phyloP scores from a whole-genome alignment of 2,113 vertebrate species.

The Pantherophis guttatus region DNA sequence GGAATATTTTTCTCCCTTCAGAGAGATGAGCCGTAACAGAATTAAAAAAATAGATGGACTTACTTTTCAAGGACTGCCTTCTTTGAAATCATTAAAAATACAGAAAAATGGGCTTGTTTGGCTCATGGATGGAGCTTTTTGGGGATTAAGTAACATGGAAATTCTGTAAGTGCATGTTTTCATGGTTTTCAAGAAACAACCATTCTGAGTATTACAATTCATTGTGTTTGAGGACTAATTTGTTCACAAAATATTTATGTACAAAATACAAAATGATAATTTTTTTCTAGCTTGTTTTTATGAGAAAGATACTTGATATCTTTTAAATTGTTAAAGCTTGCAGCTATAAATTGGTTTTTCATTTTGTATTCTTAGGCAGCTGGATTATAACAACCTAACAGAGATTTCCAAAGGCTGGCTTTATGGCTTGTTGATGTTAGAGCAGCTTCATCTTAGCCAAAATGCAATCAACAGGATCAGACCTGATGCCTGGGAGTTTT shows the following conservation, averaged over 20 bases:
- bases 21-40: constrained; percentile 91
- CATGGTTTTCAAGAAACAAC: background rate
- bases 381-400: constrained; percentile 95
- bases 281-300: background rate
- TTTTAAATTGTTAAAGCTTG: background rate
- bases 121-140: constrained; percentile 96
- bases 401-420: constrained; percentile 97
- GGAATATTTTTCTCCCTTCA: constrained; percentile 52
- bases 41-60: constrained; percentile 89
- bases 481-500: constrained; percentile 95
- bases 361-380: constrained; percentile 75
- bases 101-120: constrained; percentile 86
- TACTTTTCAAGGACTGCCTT: constrained; percentile 88
- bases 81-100: constrained; percentile 86
- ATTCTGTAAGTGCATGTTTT: constrained; percentile 79
- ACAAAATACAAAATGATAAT: background rate
- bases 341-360: background rate
- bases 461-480: constrained; percentile 91
- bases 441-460: constrained; percentile 92
- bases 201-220: background rate
- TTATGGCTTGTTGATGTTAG: constrained; percentile 89
- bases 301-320: background rate
- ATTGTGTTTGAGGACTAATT: background rate
- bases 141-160: constrained; percentile 93
- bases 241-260: background rate